These are phyloP conservation scores for Glossosoma conforme DNA, from an alignment of 1,140 invertebrate genomes.

Conservation along the genomic window DNA sequence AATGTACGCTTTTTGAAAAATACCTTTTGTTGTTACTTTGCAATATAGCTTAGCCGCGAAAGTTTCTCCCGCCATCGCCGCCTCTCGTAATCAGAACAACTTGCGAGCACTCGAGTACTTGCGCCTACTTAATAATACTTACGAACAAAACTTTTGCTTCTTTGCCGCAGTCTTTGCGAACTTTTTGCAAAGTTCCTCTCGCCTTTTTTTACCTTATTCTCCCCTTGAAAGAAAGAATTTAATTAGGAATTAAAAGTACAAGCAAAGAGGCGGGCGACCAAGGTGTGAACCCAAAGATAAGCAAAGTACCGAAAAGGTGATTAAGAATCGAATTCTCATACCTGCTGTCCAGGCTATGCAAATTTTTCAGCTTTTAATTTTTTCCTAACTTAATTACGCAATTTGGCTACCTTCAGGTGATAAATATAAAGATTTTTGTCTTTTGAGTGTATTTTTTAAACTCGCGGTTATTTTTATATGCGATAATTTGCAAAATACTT, in stretches of 20 bases:
- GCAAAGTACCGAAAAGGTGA: too few relatives aligned
- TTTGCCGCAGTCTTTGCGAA: conserved; percentile 20
- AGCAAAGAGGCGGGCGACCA: conserved; percentile 10
- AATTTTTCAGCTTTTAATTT: too few relatives aligned
- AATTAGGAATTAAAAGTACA: conserved; percentile 29
- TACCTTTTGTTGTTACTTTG: not conserved
- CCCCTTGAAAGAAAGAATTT: conserved; percentile 25
- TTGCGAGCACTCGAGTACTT: conserved; percentile 11
- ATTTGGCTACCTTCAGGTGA: too few relatives aligned
- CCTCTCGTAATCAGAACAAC: conserved; percentile 20
- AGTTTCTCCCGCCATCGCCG: conserved; percentile 1
- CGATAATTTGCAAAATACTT: too few relatives aligned
- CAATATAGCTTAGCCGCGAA: not conserved
- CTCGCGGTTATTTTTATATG: too few relatives aligned
- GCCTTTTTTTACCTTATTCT: conserved; percentile 18
- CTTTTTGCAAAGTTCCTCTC: conserved; percentile 23
- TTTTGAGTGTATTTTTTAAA: too few relatives aligned
- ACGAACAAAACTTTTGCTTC: conserved; percentile 25
- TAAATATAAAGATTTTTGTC: too few relatives aligned
- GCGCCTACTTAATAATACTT: conserved; percentile 30
- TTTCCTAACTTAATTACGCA: too few relatives aligned
- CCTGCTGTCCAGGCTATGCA: too few relatives aligned
- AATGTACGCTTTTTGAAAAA: not conserved
- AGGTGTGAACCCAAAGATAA: conserved; percentile 23
- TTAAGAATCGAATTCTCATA: too few relatives aligned